These are phyloP conservation scores for Protaetia brevitarsis DNA, from an alignment of 1,140 invertebrate species.

Conservation along the genomic window DNA sequence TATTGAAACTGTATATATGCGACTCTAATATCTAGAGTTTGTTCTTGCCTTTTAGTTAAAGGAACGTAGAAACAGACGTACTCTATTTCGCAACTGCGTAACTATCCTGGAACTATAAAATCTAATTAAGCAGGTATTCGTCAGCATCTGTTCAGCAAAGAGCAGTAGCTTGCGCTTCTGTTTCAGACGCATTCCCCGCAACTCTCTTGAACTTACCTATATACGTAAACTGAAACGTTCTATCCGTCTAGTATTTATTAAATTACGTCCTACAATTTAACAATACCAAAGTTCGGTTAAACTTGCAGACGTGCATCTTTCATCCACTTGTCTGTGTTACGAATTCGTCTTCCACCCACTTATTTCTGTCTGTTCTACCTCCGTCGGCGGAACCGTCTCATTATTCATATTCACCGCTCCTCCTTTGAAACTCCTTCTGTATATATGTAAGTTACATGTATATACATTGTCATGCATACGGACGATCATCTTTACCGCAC, in stretches of 20 bases:
- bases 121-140: slow-evolving; percentile 15
- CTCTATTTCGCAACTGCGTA: background rate
- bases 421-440: slow-evolving; percentile 26
- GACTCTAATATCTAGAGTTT: no score
- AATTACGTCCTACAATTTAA: slow-evolving; percentile 13
- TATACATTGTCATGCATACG: background rate
- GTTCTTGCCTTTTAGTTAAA: no score
- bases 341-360: slow-evolving; percentile 38
- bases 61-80: no score
- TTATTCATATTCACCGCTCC: slow-evolving; percentile 36
- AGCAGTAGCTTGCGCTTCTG: background rate
- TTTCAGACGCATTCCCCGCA: slow-evolving; percentile 4
- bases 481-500: background rate
- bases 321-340: slow-evolving; percentile 36
- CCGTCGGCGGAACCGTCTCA: slow-evolving; percentile 31
- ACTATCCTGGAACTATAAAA: slow-evolving; percentile 6
- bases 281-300: slow-evolving; percentile 26
- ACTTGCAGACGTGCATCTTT: slow-evolving; percentile 38
- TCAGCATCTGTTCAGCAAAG: background rate
- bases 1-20: no score
- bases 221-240: background rate
- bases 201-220: background rate
- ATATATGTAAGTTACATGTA: slow-evolving; percentile 10
- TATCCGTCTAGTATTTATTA: slow-evolving; percentile 8
- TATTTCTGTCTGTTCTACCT: slow-evolving; percentile 34